Base-by-base conservation (phyloP, 2,113 vertebrate species). In the Peromyscus maniculatus region DNA sequence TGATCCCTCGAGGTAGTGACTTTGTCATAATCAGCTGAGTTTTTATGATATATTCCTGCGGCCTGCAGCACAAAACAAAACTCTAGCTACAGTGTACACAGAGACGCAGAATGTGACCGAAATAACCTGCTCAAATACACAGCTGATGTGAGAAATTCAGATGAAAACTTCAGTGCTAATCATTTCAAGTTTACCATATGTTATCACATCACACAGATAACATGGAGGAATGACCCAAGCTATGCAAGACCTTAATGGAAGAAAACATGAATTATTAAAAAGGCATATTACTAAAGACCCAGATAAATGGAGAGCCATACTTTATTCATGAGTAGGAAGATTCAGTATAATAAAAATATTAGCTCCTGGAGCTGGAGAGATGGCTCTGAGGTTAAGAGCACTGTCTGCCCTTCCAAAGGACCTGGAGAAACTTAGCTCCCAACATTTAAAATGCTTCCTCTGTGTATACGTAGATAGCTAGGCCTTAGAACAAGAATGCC, bases 321-420 rank as follows among this genome's bases (percentile, higher is more conserved):
- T 49, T 55, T 94, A 46, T 89, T 95, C 78, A 55, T 86, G 79
- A 92, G 59, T 62, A 86, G 26, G 28, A 55, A 72, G 11, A 94
- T 9, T 67, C 17, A 21, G 74, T 67, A 36, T 92, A 89, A 94
- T 52, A 84, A 89, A 92, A 31, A 64, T 52, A 24, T 78, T 66
- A 89, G 36, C 82, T 89, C 39, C 57, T 67, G 62, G 84, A 64
- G 43, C 84, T 49, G 28, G 64, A 22, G 31, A 49, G 84, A 87
- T 33, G 43, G 43, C 62, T 87, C 9, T 1, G 64, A 49, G 17
- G 64, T 49, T 69, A 49, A 67, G 17, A 69, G 28, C 31, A 7
- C 28, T 67, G 9, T 12, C 64, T 87, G 43, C 2, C 49, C 64
- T 87, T 67, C 43, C 43, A 22, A 31, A 43, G 28, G 64, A 4